Evolutionary conservation across 2,888 invertebrate genomes (phyloP), one percentile per base, ranked within the genome.

Genomic region (Pheosia gnoma): DNA sequence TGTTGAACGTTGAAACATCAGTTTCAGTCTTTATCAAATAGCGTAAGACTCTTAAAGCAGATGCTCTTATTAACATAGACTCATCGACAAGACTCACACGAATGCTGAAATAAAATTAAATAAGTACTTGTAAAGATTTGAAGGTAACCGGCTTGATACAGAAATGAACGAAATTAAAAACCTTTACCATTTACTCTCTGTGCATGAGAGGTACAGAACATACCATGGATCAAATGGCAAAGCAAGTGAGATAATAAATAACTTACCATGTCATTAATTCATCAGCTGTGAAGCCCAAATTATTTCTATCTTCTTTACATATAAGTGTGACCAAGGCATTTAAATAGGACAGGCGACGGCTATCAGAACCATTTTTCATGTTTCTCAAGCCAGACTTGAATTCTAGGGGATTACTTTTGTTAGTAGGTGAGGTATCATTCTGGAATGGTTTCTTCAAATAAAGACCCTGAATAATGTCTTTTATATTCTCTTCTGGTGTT

Each of bases 21-120:
- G 96, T 95, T 80, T 96, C 96, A 72, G 95, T 96, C 81, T 95
- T 95, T 61, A 98, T 94, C 78, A 98, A 94, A 89, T 98, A 97
- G 71, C 99, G 95, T 66, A 98, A 95, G 59, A 97, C 97, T 80
- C 99, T 95, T 69, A 99, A 93, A 51, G 97, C 96, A 61, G 97
- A 98, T 70, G 98, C 97, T 81, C 99, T 95, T 63, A 99, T 96
- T 87, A 98, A 97, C 77, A 98, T 97, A 68, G 97, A 96, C 74
- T 98, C 97, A 87, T 98, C 96, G 60, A 98, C 95, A 74, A 98
- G 94, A 62, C 97, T 96, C 66, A 97, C 95, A 75, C 98, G 96
- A 82, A 99, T 95, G 89, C 99, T 99, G 85, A 63, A 86, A 88
- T 9, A n/a, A n/a, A 47, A 47, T 47, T 7, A 49, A 6, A 47